Evolutionary conservation across 2,888 invertebrate species (phyloP).

Genomic region (Fragum fragum): DNA sequence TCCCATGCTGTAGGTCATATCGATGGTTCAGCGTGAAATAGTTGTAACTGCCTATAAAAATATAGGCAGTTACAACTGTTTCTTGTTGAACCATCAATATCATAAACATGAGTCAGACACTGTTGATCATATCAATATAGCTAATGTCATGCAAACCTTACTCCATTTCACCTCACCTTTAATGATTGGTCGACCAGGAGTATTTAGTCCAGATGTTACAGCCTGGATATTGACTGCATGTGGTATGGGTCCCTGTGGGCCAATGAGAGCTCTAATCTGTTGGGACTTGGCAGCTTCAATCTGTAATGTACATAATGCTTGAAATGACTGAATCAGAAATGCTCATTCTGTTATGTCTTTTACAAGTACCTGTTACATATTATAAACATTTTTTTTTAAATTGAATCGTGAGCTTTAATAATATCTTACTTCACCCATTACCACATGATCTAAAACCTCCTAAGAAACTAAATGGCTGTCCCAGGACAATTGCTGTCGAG

Average conservation of each 20-base stretch:
- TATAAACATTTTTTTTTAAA: neutral
- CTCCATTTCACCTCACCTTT: too few relatives aligned
- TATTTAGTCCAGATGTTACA: constrained; percentile 46
- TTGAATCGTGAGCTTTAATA: neutral
- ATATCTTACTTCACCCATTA: neutral
- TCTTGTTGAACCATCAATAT: too few relatives aligned
- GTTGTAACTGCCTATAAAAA: too few relatives aligned
- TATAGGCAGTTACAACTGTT: too few relatives aligned
- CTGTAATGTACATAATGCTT: constrained; percentile 18
- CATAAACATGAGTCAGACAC: too few relatives aligned
- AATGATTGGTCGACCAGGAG: constrained; percentile 80
- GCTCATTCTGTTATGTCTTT: neutral
- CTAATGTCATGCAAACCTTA: too few relatives aligned
- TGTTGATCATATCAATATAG: too few relatives aligned
- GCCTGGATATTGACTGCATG: constrained; percentile 55
- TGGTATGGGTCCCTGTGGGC: constrained; percentile 67
- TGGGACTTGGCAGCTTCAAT: constrained; percentile 61
- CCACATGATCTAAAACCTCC: neutral
- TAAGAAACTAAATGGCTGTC: too few relatives aligned
- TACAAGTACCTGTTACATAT: neutral
- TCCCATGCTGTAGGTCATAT: too few relatives aligned
- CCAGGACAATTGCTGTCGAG: too few relatives aligned
- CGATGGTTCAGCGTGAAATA: too few relatives aligned
- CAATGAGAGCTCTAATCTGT: constrained; percentile 69
- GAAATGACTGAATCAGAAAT: neutral